Conservation (phyloP, 2,113 vertebrate species). For the Sitta europaea region DNA sequence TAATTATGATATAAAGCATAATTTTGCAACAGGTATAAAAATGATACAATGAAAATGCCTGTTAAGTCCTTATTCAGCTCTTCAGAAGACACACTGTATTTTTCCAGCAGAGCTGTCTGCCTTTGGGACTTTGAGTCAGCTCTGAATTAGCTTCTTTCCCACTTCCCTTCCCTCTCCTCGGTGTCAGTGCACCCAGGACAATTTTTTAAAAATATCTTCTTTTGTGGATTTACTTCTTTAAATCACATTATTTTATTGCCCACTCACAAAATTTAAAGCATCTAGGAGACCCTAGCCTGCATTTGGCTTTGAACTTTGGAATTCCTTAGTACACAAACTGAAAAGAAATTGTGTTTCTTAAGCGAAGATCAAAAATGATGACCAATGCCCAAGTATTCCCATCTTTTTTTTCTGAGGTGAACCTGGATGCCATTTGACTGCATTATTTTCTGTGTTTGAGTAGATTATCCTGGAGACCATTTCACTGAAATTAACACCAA, state of each 20-base stretch:
- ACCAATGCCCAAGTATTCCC: not conserved
- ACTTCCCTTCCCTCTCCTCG: not conserved
- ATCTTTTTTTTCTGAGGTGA: not conserved
- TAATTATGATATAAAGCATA: not conserved
- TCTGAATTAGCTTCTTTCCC: not conserved
- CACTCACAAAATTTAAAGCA: not conserved
- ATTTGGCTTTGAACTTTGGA: not conserved
- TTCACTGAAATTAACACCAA: not conserved
- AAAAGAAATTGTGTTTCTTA: not conserved
- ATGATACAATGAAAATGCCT: not conserved
- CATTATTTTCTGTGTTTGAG: not conserved
- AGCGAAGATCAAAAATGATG: not conserved
- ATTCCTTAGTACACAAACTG: not conserved
- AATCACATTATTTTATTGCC: not conserved
- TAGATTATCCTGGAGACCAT: not conserved
- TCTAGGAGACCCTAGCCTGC: not conserved
- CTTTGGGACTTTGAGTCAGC: not conserved
- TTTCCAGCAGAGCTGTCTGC: not conserved
- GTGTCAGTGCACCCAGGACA: not conserved
- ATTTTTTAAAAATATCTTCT: not conserved
- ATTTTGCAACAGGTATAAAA: constrained; percentile 9
- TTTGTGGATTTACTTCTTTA: not conserved
- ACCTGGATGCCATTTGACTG: not conserved
- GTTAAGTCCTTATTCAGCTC: not conserved
- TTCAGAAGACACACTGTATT: not conserved